phyloP scores from a whole-genome alignment of 2,888 invertebrate genomes.

The Hanleya hanleyi region DNA sequence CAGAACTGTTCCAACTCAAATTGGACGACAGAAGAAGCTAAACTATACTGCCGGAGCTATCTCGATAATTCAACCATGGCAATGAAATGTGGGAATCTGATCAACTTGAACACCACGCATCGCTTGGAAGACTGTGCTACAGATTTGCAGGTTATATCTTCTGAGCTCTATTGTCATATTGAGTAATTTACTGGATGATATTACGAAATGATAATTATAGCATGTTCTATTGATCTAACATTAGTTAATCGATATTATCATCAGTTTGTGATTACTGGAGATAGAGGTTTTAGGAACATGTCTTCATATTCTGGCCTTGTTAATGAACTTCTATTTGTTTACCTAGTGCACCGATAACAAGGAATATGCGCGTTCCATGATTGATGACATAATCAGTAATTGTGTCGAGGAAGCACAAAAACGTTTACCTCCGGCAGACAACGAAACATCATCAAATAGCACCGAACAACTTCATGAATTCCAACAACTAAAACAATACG shows the following conservation, averaged over 20 bases:
- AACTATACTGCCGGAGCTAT: not conserved
- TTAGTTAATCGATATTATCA: no score
- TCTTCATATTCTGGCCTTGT: no score
- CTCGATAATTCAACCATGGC: not conserved
- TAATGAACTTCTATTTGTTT: not conserved
- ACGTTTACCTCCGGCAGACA: not conserved
- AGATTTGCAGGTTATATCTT: not conserved
- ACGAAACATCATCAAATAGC: not conserved
- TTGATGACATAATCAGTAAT: conserved; percentile 6
- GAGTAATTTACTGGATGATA: no score
- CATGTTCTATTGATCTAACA: no score
- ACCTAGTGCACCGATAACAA: not conserved
- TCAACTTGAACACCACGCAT: not conserved
- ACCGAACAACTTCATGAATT: no score
- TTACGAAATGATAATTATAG: not conserved
- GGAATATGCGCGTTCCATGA: not conserved
- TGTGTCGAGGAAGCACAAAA: conserved; percentile 4
- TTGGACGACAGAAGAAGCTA: not conserved
- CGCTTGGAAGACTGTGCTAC: not conserved
- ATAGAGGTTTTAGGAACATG: no score
- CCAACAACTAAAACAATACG: not conserved
- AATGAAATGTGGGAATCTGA: not conserved
- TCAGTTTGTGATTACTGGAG: no score
- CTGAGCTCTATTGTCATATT: no score
- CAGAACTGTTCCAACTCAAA: not conserved